Evolutionary conservation across 2,797 vertebrate species (phyloP), one percentile per base, ranked within the genome.

Genomic region (Jordanella pulchra): DNA sequence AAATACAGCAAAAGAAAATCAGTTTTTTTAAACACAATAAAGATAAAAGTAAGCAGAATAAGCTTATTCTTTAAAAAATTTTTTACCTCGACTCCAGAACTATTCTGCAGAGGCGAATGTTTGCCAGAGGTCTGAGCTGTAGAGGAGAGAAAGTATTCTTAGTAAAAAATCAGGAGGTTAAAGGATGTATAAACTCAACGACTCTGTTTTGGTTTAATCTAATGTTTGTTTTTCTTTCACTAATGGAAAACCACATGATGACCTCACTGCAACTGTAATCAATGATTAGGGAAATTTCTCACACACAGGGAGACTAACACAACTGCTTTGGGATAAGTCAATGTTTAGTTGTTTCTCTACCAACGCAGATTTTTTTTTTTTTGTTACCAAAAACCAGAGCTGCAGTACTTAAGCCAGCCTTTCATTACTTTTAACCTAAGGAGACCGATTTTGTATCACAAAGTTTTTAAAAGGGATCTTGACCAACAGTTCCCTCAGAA

Each of bases 1-100:
- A n/a, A 12, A 64, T 30, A 27, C 53, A 5, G 7, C 65, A 64
- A 44, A 50, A 47, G 27, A 77, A 0, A n/a, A 80, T 9, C 7
- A 23, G 21, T 51, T 35, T 54, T n/a, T 51, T 60, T 0, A 64
- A 18, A 68, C 14, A 5, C 13, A 42, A 72, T 53, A 67, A 21
- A 12, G 1, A 60, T 3, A 44, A 48, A 61, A 71, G 45, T 1
- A 50, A 14, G n/a, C 35, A 17, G n/a, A 50, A 44, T 66, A 21
- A 2, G 28, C 48, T 65, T 65, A 53, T 47, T 6, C 15, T 58
- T 17, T 69, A 7, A 12, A n/a, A 7, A n/a, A 53, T 10, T 35
- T 42, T 66, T 1, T 60, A 93, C 91, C 68, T 69, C 23, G 74
- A 58, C 25, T 66, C 30, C 72, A 55, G 0, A 1, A 11, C 21